Evolutionary conservation across 2,113 vertebrate genomes (phyloP), one percentile per base, ranked within the genome.

Genomic region (Romanogobio albipinnatus): DNA sequence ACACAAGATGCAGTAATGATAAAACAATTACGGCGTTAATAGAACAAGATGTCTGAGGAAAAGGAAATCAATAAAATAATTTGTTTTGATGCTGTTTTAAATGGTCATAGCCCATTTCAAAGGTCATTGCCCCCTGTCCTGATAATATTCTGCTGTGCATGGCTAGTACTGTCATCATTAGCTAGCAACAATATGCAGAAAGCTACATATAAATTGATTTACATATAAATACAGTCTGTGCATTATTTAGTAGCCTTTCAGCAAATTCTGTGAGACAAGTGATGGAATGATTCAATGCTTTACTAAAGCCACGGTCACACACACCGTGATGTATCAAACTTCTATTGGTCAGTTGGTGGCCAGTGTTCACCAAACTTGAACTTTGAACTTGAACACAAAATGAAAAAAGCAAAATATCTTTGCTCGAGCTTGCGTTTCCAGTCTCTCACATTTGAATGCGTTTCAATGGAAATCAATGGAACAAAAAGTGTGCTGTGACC

Each of bases 1-100:
- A 91, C 94, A 93, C 91, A 90, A 87, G 90, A 92, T 91, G 88
- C 89, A 90, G 86, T 90, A 86, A 83, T 89, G 80, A 62, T 83
- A 90, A 92, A 90, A 90, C 92, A 90, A 93, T 94, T 93, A 93
- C 7, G 36, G 45, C 89, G 89, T 92, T 93, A 93, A 93, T 93
- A 92, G 92, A 93, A 92, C 89, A 91, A 88, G 90, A 91, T 89
- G 68, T 85, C 71, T 53, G 45, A 62, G 39, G n/a, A 58, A 58
- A 58, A 36, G 26, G 51, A 80, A 78, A 78, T 61, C 64, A 78
- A 78, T 71, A 51, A 75, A 68, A 56, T 62, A 5, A 74, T 82
- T 71, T 51, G 78, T 17, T 84, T 39, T 45, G 53, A 85, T 78
- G 73, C 49, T 29, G 24, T 78, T 85, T 81, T 15, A 71, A 87